These are phyloP conservation scores for Dendroctonus ponderosae DNA, from an alignment of 1,140 invertebrate species.

Conservation along the genomic window DNA sequence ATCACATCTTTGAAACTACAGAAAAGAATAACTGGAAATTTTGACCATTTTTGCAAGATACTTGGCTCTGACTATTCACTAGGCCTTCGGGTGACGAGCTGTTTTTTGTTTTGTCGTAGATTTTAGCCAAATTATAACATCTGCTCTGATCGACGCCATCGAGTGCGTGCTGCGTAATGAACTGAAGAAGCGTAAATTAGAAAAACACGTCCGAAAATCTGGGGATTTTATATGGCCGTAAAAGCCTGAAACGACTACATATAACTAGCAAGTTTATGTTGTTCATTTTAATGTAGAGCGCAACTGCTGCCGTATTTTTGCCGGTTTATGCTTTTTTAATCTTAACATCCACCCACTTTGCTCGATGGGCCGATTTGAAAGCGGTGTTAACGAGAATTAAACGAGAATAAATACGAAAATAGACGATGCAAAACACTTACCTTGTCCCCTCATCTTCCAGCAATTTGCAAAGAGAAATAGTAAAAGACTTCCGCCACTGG, in stretches of 20 bases:
- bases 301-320: constrained; percentile 6
- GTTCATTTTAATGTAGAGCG: constrained; percentile 6
- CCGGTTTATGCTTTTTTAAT: constrained; percentile 12
- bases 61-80: constrained; percentile 1
- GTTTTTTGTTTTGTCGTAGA: not conserved
- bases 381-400: no score
- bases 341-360: constrained; percentile 8
- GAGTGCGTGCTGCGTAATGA: not conserved
- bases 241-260: not conserved
- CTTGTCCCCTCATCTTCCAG: no score
- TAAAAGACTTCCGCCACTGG: no score
- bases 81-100: not conserved
- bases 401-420: no score
- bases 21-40: no score
- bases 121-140: not conserved
- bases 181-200: not conserved
- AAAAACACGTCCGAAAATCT: constrained; percentile 1
- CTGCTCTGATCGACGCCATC: not conserved
- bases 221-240: constrained; percentile 1
- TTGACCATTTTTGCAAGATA: no score
- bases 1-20: no score
- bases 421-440: no score
- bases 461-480: no score
- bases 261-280: constrained; percentile 11
- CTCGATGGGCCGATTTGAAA: no score